Evolutionary conservation across 2,888 invertebrate species (phyloP), one percentile per base, ranked within the genome.

Genomic region (Oscheius onirici): DNA sequence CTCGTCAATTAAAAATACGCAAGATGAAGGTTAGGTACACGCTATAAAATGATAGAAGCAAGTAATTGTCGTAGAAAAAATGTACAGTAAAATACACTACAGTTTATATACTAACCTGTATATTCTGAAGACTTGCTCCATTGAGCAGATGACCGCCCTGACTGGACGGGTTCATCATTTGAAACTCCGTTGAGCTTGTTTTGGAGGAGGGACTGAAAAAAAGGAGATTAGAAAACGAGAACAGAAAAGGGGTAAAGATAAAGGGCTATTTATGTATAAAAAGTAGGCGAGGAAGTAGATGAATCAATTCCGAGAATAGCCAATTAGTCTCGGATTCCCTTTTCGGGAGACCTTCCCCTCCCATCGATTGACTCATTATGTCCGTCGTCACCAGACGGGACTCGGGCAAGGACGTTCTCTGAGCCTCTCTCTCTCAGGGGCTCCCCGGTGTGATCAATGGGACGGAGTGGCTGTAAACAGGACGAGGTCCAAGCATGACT

Each of bases 401-500:
- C 8, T 6, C 34, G 8, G 5, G 8, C 34, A 34, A 34, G 34
- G 34, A 34, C 34, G 58, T 58, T 58, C 58, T 58, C 58, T 58
- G 58, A 20, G 58, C 17, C 58, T 41, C 34, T 34, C 34, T 34
- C 34, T 34, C 34, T 34, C 34, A 8, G 34, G 34, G 34, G 34
- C 34, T 34, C 41, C 20, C 40, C 20, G 2, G 41, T 17, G 58
- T 58, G 58, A 58, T 58, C 58, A 58, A 58, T 58, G 58, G 41
- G 58, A 40, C 17, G 24, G 55, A 8, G 52, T 41, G 24, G 58
- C 58, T 58, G 58, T 58, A 58, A 58, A 58, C 58, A 58, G 58
- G 58, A 58, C 58, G 58, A 58, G 58, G 58, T 58, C 58, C 58
- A 58, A 58, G 58, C 58, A 58, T 58, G 58, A 58, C 58, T 58